phyloP scores from a whole-genome alignment of 92 coral and sea anemone species.

The Epizoanthus illoricatus region DNA sequence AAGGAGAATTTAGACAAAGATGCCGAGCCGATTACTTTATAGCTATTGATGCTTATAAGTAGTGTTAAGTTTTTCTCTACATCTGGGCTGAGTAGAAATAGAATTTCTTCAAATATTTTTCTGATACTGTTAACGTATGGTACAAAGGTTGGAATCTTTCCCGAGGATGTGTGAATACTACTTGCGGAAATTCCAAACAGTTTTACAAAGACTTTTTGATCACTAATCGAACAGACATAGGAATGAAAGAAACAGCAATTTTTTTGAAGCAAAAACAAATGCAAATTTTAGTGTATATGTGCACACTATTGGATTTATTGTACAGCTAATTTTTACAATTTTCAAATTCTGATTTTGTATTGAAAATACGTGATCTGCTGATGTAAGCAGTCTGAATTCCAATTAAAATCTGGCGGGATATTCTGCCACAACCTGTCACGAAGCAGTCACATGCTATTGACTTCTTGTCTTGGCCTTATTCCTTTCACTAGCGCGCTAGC shows the following conservation, averaged over 20 bases:
- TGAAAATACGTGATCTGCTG: slow-evolving; percentile 32
- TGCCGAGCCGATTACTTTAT: not conserved
- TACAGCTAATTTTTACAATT: slow-evolving; percentile 41
- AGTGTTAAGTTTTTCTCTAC: not conserved
- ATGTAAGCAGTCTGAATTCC: slow-evolving; percentile 17
- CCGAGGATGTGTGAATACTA: slow-evolving; percentile 10
- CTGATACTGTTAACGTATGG: not conserved
- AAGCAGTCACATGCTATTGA: not conserved
- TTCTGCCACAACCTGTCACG: slow-evolving; percentile 29
- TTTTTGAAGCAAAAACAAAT: slow-evolving; percentile 27
- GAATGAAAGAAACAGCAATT: slow-evolving; percentile 12
- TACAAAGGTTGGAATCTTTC: not conserved
- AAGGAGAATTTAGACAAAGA: not conserved
- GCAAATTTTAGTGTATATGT: slow-evolving; percentile 8
- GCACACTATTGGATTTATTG: slow-evolving; percentile 28
- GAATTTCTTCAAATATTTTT: not conserved
- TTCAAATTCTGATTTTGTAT: slow-evolving; percentile 41
- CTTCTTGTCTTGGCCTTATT: not conserved
- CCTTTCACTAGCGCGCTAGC: too few species aligned
- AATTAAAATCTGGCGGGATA: slow-evolving; percentile 24
- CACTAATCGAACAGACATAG: not conserved
- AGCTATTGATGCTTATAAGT: not conserved
- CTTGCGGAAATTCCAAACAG: not conserved
- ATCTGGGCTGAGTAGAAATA: not conserved
- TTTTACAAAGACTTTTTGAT: not conserved